Evolutionary conservation across 2,888 invertebrate species (phyloP), one percentile per base, ranked within the genome.

Genomic region (Pocota personata): DNA sequence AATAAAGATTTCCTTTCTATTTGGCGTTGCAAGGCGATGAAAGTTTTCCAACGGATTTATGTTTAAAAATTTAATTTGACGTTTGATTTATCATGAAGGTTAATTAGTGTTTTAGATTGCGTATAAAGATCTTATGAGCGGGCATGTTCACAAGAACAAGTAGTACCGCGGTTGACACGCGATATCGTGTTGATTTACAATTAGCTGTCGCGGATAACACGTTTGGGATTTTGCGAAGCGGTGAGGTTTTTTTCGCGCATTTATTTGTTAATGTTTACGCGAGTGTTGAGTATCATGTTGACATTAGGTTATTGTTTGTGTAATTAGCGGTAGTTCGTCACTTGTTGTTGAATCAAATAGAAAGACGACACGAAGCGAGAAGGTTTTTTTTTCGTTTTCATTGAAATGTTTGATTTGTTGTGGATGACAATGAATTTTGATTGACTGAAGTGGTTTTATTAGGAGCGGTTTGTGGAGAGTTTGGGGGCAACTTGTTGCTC

Each of bases 181-280:
- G 67, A 78, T 83, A 72, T 72, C 78, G 78, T 83, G 78, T 60
- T 52, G 72, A 48, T 66, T 83, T 27, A 24, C 72, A 66, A 78
- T 73, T 73, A 78, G 50, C 40, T 30, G 57, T 64, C 58, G 77
- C 24, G 58, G n/a, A 52, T 71, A 64, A 57, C 35, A 76, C 57
- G 21, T 37, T 77, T 50, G 62, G 50, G 78, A 71, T 78, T 78
- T 78, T 8, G 69, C 78, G 19, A 73, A 27, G 12, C 1, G 14
- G 14, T 12, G 21, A 43, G 16, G 43, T 58, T n/a, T 24, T 64
- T 35, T 19, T 5, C 50, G 16, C 24, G 8, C 14, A 5, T 40
- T 40, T 62, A n/a, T 60, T 60, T n/a, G 24, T 16, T 14, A 46
- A 40, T n/a, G 32, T 27, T 69, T 30, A 40, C 3, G 37, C 14